phyloP scores from a whole-genome alignment of 2,797 vertebrate species.

The Darevskia mixta region DNA sequence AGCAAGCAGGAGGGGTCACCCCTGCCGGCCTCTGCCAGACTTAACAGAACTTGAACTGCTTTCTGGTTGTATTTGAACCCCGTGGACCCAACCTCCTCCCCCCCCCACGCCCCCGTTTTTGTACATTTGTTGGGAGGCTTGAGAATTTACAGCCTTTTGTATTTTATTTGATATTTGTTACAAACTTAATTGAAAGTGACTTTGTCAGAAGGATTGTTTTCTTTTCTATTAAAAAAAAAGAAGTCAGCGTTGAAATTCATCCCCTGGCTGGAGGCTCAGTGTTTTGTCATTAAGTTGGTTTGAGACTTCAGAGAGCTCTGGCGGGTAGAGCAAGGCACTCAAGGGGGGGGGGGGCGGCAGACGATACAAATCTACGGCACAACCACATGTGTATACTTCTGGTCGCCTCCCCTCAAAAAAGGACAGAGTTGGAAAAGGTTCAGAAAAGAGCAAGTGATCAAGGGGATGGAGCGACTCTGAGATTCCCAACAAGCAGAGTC shows the following conservation, averaged over 20 bases:
- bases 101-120: not conserved
- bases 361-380: too few relatives aligned
- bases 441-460: too few relatives aligned
- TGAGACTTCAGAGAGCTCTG: too few relatives aligned
- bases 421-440: too few relatives aligned
- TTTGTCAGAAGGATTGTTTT: slow-evolving; percentile 28
- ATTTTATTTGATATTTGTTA: slow-evolving; percentile 31
- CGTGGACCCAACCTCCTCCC: too few relatives aligned
- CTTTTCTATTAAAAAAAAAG: slow-evolving; percentile 35
- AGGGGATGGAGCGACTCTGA: too few relatives aligned
- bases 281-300: not conserved
- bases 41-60: slow-evolving; percentile 20
- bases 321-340: too few relatives aligned
- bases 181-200: not conserved
- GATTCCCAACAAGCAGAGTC: too few relatives aligned
- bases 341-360: too few relatives aligned
- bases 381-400: too few relatives aligned
- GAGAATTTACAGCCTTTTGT: slow-evolving; percentile 12
- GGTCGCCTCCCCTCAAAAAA: too few relatives aligned
- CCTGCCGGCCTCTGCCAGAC: not conserved
- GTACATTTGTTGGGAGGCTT: slow-evolving; percentile 23
- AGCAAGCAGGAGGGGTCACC: not conserved
- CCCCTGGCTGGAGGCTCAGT: too few relatives aligned
- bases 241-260: not conserved
- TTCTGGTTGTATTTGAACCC: slow-evolving; percentile 6